These are phyloP conservation scores for Drosophila siamana DNA, from an alignment of 2,888 invertebrate species.

Conservation along the genomic window DNA sequence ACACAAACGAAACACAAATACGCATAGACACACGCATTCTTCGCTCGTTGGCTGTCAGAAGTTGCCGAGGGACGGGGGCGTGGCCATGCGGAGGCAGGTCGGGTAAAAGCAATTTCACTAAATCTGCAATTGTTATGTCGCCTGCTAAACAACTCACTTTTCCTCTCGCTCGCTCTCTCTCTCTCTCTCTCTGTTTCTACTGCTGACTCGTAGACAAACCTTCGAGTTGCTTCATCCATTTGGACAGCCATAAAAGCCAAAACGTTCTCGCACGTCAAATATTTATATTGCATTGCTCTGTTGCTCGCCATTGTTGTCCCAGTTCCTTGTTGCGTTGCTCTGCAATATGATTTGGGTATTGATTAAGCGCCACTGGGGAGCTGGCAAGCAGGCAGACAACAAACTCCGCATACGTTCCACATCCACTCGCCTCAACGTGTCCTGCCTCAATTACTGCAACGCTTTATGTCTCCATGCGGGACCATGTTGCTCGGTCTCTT, in stretches of 20 bases:
- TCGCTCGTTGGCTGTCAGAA: conserved; percentile 18
- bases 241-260: conserved; percentile 63
- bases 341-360: conserved; percentile 73
- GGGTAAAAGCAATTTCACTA: conserved; percentile 76
- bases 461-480: conserved; percentile 60
- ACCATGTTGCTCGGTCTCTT: conserved; percentile 13
- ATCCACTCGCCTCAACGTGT: conserved; percentile 17
- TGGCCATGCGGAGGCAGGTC: conserved; percentile 24
- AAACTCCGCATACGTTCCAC: background rate
- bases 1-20: too few species aligned
- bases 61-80: conserved; percentile 34
- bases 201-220: background rate
- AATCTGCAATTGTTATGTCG: conserved; percentile 80
- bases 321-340: conserved; percentile 14
- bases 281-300: conserved; percentile 71
- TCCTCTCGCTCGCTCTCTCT: background rate
- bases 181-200: background rate
- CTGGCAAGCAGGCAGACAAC: background rate
- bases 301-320: conserved; percentile 25
- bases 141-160: conserved; percentile 76
- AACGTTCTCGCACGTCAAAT: conserved; percentile 78
- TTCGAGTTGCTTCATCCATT: conserved; percentile 25
- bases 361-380: conserved; percentile 67
- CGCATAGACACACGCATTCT: background rate
- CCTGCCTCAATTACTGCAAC: conserved; percentile 68